These are phyloP conservation scores for Columba livia DNA, from an alignment of 2,113 vertebrate species.

Conservation along the genomic window DNA sequence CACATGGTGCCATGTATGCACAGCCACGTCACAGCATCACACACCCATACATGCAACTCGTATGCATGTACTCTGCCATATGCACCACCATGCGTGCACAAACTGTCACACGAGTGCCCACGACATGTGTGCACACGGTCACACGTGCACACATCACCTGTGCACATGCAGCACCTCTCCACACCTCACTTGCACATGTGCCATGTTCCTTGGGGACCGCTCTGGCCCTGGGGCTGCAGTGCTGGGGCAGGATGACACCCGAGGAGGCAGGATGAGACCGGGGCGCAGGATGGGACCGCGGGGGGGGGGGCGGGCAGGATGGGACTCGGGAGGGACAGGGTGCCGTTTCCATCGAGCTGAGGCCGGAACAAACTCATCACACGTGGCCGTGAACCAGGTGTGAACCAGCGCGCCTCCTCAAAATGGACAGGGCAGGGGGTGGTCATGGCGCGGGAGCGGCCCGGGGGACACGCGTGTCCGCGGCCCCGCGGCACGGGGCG, in stretches of 20 bases:
- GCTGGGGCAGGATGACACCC: neutral
- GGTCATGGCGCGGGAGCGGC: too few relatives aligned
- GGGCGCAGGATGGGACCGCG: neutral
- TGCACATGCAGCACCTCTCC: fast-evolving
- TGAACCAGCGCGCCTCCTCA: fast-evolving
- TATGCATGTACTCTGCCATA: fast-evolving
- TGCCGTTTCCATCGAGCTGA: neutral
- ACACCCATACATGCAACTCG: fast-evolving
- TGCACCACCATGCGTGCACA: fast-evolving
- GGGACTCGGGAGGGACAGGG: too few relatives aligned
- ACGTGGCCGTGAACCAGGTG: fast-evolving
- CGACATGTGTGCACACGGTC: fast-evolving
- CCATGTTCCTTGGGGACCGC: fast-evolving
- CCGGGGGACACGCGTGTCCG: neutral
- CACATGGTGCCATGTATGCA: too few relatives aligned
- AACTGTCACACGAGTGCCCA: neutral
- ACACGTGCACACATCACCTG: fast-evolving
- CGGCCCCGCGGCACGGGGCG: neutral
- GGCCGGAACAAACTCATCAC: neutral
- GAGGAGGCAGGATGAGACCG: too few relatives aligned
- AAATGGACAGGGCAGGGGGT: fast-evolving
- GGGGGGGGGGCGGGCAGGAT: neutral
- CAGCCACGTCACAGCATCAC: fast-evolving
- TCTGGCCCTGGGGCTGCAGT: fast-evolving
- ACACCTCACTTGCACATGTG: fast-evolving